Conservation (phyloP, 2,888 invertebrate species). For the Machimus atricapillus region DNA sequence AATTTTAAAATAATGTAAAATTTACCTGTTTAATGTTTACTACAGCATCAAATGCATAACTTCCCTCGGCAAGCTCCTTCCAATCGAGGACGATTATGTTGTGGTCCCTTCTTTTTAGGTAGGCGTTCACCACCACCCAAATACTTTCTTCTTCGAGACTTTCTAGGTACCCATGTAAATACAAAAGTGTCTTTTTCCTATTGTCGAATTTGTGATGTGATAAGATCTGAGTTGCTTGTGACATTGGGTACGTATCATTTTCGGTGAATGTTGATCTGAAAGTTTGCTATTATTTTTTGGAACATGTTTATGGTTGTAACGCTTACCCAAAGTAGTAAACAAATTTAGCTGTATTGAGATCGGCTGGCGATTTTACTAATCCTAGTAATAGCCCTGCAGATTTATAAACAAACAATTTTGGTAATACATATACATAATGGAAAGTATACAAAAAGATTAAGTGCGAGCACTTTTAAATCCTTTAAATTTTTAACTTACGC, state of each 20-base stretch:
- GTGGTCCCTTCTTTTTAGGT: constrained; percentile 55
- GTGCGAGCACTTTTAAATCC: no score
- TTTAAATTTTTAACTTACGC: background rate
- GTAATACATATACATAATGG: no score
- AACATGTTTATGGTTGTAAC: background rate
- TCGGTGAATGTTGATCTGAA: constrained; percentile 56
- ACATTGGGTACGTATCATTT: constrained; percentile 53
- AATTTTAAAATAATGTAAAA: background rate
- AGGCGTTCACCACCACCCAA: constrained; percentile 62
- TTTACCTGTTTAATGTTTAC: constrained; percentile 56
- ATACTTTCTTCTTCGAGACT: constrained; percentile 67
- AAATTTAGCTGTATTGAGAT: constrained; percentile 63
- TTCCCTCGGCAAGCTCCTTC: constrained; percentile 60
- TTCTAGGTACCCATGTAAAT: constrained; percentile 69
- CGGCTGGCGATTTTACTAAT: constrained; percentile 62
- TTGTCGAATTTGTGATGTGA: constrained; percentile 58
- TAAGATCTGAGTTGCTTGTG: constrained; percentile 53
- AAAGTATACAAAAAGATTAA: no score
- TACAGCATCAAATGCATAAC: constrained; percentile 60
- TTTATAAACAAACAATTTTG: background rate
- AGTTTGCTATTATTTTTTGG: background rate
- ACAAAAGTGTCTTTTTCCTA: constrained; percentile 65
- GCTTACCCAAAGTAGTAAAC: constrained; percentile 56
- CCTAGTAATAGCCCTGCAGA: constrained; percentile 62
- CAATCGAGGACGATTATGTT: constrained; percentile 60